phyloP scores from a whole-genome alignment of 1,140 invertebrate species.

The Rhagoletis pomonella region DNA sequence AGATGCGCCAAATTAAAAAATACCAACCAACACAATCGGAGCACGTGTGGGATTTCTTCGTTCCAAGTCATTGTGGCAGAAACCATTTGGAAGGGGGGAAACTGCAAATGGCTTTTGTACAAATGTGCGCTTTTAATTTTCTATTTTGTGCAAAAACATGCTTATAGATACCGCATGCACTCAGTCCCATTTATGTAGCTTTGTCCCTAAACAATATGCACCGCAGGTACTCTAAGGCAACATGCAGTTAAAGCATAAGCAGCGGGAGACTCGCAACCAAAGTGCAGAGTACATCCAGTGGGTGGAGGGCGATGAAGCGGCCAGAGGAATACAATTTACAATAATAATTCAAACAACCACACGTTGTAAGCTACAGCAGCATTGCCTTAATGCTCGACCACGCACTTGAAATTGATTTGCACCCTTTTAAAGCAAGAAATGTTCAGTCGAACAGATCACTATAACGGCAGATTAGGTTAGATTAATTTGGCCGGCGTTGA shows the following conservation, averaged over 20 bases:
- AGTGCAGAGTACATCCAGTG: slow-evolving; percentile 55
- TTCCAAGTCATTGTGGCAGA: not conserved
- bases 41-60: slow-evolving; percentile 53
- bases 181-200: slow-evolving; percentile 7
- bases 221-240: not conserved
- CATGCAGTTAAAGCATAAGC: not conserved
- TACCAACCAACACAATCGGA: not conserved
- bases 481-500: slow-evolving; percentile 68
- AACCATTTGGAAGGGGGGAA: not conserved
- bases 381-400: slow-evolving; percentile 74
- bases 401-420: slow-evolving; percentile 78
- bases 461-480: slow-evolving; percentile 57
- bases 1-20: slow-evolving; percentile 48
- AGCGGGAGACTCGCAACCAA: slow-evolving; percentile 12
- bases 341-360: no score
- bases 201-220: not conserved
- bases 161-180: not conserved
- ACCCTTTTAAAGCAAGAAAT: slow-evolving; percentile 79
- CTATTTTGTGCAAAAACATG: slow-evolving; percentile 28
- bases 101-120: not conserved
- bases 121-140: not conserved
- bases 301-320: slow-evolving; percentile 56
- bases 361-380: not conserved
- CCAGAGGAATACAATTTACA: not conserved
- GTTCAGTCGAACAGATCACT: slow-evolving; percentile 80